Base-by-base conservation (phyloP, 2,113 vertebrate species). In the Eleginops maclovinus region DNA sequence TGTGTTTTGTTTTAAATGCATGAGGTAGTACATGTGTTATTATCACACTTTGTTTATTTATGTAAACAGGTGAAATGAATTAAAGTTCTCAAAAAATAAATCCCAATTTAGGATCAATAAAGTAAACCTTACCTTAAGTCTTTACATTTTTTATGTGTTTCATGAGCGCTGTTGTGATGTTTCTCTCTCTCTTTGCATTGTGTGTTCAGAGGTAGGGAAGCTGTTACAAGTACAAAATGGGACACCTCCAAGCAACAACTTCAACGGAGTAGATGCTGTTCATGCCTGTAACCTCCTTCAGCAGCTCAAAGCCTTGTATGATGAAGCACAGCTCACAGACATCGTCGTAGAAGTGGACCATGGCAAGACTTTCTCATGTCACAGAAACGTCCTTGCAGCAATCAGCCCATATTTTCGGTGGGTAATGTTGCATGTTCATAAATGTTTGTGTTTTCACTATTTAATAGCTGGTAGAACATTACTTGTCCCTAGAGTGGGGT, bases 371-470 rank as follows among this genome's bases (percentile, higher is more conserved):
- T 99, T 99, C 85, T 96, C 97, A 66, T 99, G 98, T 93, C 98
- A 99, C 84, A 95, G 98, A 92, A 99, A 99, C 92, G 98, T 99
- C 79, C 97, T 99, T 90, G 98, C 98, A 87, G 97, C 98, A 77
- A 98, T 99, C 95, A 99, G 98, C 91, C 98, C 98, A 85, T 99
- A 99, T 79, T 99, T 99, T 97, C 97, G 97, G 97, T 98, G 95
- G 13, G 74, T 74, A 24, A 16, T 41, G 12, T 14, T 43, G 4
- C 19, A 26, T 64, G n/a, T 54, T 19, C 19, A 21, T 4, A 16
- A 10, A 50, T 56, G 3, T 66, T 67, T 65, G 16, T n/a, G 24
- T 78, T 54, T 60, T 68, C 10, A n/a, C 1, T 60, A 21, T 12
- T 47, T 15, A 53, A 2, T 21, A 46, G 12, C 17, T 1, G 21